Base-by-base conservation (phyloP, 2,888 invertebrate genomes). In the Sarcophaga subvicina region DNA sequence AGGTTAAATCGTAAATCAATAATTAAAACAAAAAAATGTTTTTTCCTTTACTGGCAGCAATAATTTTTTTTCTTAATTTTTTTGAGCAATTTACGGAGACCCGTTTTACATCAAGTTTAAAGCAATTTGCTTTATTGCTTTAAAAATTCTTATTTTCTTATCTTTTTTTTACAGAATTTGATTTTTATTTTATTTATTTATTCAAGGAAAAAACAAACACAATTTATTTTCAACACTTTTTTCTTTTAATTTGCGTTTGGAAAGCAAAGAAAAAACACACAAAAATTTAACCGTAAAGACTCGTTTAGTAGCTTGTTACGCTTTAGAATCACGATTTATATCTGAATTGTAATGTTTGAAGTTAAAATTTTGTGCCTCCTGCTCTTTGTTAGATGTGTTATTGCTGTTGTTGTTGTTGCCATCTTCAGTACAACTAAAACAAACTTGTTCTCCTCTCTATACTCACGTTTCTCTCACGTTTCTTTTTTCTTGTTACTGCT, bases 391-490 rank as follows among this genome's bases (percentile, higher is more conserved):
- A 62, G 27, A 71, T 5, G 59, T 73, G 71, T 70, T 80, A n/a
- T 22, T 27, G 45, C 47, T 80, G 45, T 70, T 76, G 75, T 49
- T 71, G 47, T 77, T 37, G 37, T 60, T 82, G 66, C n/a, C 5
- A 47, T 45, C 69, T 47, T 70, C 20, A 47, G 10, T 49, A 22
- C 14, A 71, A 49, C 49, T 49, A 14, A 12, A 49, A 54, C 54
- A 54, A 17, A 14, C 54, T 54, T 54, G 14, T 54, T 71, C 45
- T 20, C 20, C 80, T 70, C n/a, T 78, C 75, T 80, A 86, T 86
- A 77, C 76, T 87, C 89, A 89, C 89, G 88, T 89, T 89, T 89
- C 88, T 86, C 89, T 88, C 88, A 89, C 88, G 88, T 88, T 88
- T 83, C 12, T 17, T 73, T 76, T 25, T 54, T 54, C 54, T 37